Conservation (phyloP, 2,888 invertebrate species). For the Endotricha flammealis region DNA sequence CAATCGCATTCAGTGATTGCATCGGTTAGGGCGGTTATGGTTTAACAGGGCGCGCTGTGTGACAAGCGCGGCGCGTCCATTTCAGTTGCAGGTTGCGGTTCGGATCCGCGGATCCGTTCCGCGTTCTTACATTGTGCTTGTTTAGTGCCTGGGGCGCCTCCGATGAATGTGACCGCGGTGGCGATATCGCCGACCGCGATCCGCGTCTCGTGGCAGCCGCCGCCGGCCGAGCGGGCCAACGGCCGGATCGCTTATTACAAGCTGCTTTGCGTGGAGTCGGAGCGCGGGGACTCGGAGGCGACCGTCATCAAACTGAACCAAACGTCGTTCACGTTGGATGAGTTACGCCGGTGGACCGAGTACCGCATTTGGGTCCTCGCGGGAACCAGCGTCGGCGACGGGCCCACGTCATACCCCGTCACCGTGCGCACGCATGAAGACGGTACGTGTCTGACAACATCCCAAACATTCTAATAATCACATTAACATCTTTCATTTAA, state of each 20-base stretch:
- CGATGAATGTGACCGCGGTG: conserved; percentile 93
- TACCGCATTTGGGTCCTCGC: conserved; percentile 98
- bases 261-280: conserved; percentile 92
- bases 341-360: conserved; percentile 95
- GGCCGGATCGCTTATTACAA: conserved; percentile 97
- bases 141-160: conserved; percentile 97
- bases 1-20: conserved; percentile 78
- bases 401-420: conserved; percentile 94
- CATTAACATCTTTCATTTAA: background rate
- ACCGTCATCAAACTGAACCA: conserved; percentile 87
- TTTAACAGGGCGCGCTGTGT: conserved; percentile 35
- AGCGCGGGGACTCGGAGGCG: conserved; percentile 90
- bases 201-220: conserved; percentile 94
- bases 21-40: conserved; percentile 49
- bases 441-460: conserved; percentile 87
- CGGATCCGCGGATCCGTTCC: conserved; percentile 22
- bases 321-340: conserved; percentile 89
- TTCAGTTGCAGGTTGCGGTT: conserved; percentile 51
- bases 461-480: conserved; percentile 6
- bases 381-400: conserved; percentile 97
- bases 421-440: conserved; percentile 97
- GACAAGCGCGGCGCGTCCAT: conserved; percentile 25
- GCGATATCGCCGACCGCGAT: conserved; percentile 94
- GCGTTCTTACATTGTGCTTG: conserved; percentile 49
- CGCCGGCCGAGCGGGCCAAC: conserved; percentile 92